Base-by-base conservation (phyloP, 2,113 vertebrate species). In the Tetrao urogallus region DNA sequence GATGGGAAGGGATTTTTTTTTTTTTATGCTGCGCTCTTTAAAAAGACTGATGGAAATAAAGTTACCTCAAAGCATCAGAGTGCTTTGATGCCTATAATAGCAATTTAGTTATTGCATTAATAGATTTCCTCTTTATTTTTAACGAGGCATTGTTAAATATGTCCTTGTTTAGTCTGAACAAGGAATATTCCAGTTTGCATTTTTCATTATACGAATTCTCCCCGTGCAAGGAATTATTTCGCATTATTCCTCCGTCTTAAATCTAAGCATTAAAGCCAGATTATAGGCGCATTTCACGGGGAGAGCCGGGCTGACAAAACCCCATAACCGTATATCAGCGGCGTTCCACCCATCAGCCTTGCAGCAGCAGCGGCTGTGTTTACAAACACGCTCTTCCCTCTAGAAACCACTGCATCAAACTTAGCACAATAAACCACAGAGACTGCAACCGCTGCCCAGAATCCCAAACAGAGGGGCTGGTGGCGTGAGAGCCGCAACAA, bases 31-130 rank as follows among this genome's bases (percentile, higher is more conserved):
- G 84, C 13, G 67, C 25, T 94, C 72, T 90, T 91, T 74, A 77
- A 77, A 88, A 94, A 89, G 91, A 54, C 87, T 47, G 72, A 71
- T 82, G 72, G 79, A 95, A 92, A 94, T 85, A 91, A 94, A 96
- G 84, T 92, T 93, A 89, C 91, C 91, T 88, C 92, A 82, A 93
- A 93, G 92, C 93, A 56, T 89, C 82, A 7, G 72, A 65, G 78
- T 34, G 63, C 85, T 94, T 91, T 94, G 89, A 93, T 87, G 93
- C 84, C 79, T 71, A 9, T 50, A 92, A 96, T 16, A 77, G 94
- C 86, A 77, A 88, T 93, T 89, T 87, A 60, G 75, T 92, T 91
- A 71, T 82, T 93, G 40, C 89, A 82, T 88, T 91, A 80, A 88
- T 77, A 94, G 72, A 78, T 91, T 88, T 88, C 56, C 69, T 82